Conservation (phyloP, 2,797 vertebrate genomes). For the Sebastes steindachneri region DNA sequence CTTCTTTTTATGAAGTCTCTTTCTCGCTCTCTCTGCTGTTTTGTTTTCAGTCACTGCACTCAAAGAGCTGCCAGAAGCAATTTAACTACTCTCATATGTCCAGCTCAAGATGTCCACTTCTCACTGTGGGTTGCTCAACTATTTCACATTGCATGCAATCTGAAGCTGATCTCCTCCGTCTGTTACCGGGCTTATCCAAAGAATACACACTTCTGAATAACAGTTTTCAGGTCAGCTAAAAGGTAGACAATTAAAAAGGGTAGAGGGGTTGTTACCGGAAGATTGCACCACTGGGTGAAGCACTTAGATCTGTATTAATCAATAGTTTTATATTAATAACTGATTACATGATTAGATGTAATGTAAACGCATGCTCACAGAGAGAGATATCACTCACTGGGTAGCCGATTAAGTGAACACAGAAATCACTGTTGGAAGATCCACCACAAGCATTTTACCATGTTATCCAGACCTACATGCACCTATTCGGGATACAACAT, state of each 20-base stretch:
- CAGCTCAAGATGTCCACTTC: conserved; percentile 7
- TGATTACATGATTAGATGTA: no score
- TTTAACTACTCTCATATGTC: conserved; percentile 58
- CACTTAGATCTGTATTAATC: no score
- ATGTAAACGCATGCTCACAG: no score
- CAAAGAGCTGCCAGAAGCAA: conserved; percentile 51
- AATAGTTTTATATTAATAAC: no score
- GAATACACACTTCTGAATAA: not conserved
- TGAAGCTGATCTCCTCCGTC: conserved; percentile 6
- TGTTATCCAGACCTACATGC: no score
- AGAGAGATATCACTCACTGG: no score
- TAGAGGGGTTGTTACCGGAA: not conserved
- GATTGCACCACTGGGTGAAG: not conserved
- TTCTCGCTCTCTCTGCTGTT: conserved; percentile 26
- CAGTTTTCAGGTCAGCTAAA: conserved; percentile 1
- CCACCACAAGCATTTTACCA: no score
- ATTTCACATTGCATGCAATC: not conserved
- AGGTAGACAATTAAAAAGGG: not conserved
- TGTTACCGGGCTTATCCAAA: not conserved
- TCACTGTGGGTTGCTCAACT: conserved; percentile 31
- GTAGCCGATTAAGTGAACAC: no score
- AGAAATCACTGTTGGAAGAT: no score
- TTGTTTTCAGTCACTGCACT: conserved; percentile 45
- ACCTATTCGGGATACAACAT: no score
- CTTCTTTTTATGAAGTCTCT: conserved; percentile 29